Evolutionary conservation across 2,797 vertebrate species (phyloP).

Genomic region (Coilia nasus): DNA sequence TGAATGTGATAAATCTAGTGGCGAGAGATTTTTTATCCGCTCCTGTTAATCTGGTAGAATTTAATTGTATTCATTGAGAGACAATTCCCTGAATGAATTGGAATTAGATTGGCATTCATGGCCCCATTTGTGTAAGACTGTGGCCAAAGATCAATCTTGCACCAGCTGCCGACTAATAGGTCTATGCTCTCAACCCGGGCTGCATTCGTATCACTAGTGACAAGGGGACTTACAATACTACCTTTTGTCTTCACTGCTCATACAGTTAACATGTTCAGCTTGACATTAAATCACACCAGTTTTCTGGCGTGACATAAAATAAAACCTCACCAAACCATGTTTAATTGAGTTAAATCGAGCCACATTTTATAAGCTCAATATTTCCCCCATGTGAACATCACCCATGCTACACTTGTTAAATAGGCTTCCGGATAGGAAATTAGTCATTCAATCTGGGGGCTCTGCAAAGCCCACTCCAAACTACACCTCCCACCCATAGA

Average conservation of each 20-base stretch:
- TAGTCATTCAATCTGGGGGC: constrained; percentile 59
- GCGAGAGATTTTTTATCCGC: constrained; percentile 33
- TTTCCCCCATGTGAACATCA: neutral
- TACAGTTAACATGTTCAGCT: constrained; percentile 21
- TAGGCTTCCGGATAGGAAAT: constrained; percentile 43
- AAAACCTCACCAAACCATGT: neutral
- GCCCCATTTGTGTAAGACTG: constrained; percentile 5
- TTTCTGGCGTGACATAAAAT: neutral
- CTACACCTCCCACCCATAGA: constrained; percentile 29
- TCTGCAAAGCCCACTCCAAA: constrained; percentile 38
- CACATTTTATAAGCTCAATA: neutral
- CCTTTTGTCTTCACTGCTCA: constrained; percentile 21
- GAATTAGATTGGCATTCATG: constrained; percentile 27
- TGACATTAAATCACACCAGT: neutral
- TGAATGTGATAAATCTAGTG: constrained; percentile 50
- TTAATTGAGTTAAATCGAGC: neutral
- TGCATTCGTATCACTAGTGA: constrained; percentile 30
- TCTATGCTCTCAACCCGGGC: constrained; percentile 3
- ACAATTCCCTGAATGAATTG: constrained; percentile 29
- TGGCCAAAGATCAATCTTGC: constrained; percentile 35
- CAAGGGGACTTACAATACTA: constrained; percentile 9
- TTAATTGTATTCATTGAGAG: constrained; percentile 27
- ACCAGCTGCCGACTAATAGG: constrained; percentile 29
- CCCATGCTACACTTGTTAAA: constrained; percentile 9
- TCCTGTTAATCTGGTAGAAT: constrained; percentile 45